Conservation (phyloP, 2,113 vertebrate genomes). For the Papio anubis region DNA sequence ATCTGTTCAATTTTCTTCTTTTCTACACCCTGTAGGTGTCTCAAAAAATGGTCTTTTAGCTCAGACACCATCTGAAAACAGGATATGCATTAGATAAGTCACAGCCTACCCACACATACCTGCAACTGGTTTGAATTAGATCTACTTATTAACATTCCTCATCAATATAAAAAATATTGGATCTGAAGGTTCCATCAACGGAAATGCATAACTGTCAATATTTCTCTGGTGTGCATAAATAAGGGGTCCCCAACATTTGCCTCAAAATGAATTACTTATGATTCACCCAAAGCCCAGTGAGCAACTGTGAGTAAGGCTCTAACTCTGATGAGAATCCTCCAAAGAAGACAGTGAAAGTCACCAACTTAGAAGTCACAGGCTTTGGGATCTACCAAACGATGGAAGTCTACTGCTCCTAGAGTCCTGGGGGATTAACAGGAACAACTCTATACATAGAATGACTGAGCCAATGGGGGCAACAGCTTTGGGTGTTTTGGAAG, state of each 20-base stretch:
- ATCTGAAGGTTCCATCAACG: neutral
- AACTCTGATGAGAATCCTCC: neutral
- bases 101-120: neutral
- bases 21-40: constrained; percentile 90
- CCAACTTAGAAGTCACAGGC: neutral
- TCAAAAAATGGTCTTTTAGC: constrained; percentile 93
- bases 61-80: constrained; percentile 91
- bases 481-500: neutral
- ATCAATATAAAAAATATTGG: neutral
- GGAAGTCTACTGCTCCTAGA: neutral
- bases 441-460: neutral
- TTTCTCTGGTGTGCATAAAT: neutral
- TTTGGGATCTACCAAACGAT: neutral
- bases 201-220: neutral
- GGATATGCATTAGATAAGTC: neutral
- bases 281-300: neutral
- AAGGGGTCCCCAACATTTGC: neutral
- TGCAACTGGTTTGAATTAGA: neutral
- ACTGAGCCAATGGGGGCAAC: neutral
- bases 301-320: neutral
- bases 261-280: neutral
- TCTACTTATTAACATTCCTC: neutral
- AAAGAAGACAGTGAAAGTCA: neutral
- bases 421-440: neutral
- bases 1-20: constrained; percentile 94